These are phyloP conservation scores for Palythoa heliodiscus DNA, from an alignment of 92 coral and sea anemone species.

Conservation along the genomic window DNA sequence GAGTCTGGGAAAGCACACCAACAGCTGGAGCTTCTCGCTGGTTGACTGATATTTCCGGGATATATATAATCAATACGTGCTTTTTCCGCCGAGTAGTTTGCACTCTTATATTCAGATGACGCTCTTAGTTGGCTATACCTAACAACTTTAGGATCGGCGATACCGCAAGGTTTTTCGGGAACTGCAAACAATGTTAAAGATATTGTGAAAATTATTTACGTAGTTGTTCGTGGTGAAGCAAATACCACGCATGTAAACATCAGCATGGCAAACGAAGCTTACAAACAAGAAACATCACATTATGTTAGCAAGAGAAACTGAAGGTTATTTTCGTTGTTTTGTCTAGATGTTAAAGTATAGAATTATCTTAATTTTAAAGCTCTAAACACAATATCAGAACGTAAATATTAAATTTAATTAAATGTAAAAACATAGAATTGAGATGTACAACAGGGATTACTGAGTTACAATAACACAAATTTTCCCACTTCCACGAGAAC, in stretches of 20 bases:
- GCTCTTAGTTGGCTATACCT: neutral
- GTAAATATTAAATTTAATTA: too few species aligned
- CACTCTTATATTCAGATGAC: neutral
- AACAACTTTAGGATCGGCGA: neutral
- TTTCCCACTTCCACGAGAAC: too few species aligned
- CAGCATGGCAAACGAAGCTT: too few species aligned
- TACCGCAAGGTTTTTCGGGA: conserved; percentile 26
- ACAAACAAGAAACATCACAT: too few species aligned
- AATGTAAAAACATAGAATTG: too few species aligned
- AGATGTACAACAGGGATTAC: too few species aligned
- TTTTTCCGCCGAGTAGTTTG: neutral
- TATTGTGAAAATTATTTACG: neutral
- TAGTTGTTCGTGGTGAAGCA: neutral
- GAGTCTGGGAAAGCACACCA: conserved; percentile 32
- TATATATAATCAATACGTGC: neutral
- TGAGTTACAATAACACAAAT: too few species aligned
- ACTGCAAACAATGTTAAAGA: neutral
- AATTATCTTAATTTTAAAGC: too few species aligned
- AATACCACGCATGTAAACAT: neutral
- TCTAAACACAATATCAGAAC: too few species aligned
- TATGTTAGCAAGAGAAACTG: too few species aligned
- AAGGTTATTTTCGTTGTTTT: too few species aligned
- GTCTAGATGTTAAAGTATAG: too few species aligned
- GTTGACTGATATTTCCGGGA: neutral
- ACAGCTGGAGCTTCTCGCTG: neutral